Evolutionary conservation across 2,113 vertebrate genomes (phyloP).

Genomic region (Centropus bengalensis): DNA sequence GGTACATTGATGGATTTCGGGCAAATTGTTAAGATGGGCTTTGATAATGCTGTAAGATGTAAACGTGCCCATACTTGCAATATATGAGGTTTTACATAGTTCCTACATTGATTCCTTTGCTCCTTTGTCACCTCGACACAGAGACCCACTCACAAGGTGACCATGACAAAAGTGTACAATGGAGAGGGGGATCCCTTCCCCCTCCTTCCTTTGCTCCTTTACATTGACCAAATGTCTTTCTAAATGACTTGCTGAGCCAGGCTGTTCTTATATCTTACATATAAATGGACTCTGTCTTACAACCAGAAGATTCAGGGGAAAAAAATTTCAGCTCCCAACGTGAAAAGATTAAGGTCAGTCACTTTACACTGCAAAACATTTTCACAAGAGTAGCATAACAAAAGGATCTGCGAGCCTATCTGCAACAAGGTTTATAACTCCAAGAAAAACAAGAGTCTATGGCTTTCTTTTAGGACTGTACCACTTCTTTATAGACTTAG

Average conservation of each 20-base stretch:
- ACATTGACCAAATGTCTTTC: conserved; percentile 69
- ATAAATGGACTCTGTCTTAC: conserved; percentile 63
- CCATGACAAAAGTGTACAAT: conserved; percentile 59
- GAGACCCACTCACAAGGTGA: conserved; percentile 56
- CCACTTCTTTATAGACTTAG: not conserved
- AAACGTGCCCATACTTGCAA: conserved; percentile 48
- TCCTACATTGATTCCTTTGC: conserved; percentile 46
- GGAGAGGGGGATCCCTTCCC: conserved; percentile 18
- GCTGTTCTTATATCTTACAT: conserved; percentile 64
- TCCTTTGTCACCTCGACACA: conserved; percentile 40
- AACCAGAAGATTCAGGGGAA: conserved; percentile 44
- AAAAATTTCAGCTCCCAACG: conserved; percentile 32
- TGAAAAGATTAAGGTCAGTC: conserved; percentile 65
- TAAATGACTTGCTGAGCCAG: conserved; percentile 70
- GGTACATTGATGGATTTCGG: not conserved
- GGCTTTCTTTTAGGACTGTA: not conserved
- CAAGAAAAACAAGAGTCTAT: not conserved
- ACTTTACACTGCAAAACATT: conserved; percentile 53
- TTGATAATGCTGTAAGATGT: conserved; percentile 31
- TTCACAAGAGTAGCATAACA: conserved; percentile 50
- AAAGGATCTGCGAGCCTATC: not conserved
- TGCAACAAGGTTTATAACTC: not conserved
- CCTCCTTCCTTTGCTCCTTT: conserved; percentile 44
- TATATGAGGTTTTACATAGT: conserved; percentile 54
- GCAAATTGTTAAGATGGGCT: conserved; percentile 32